These are phyloP conservation scores for Myodes glareolus DNA, from an alignment of 2,113 vertebrate species.

Conservation along the genomic window DNA sequence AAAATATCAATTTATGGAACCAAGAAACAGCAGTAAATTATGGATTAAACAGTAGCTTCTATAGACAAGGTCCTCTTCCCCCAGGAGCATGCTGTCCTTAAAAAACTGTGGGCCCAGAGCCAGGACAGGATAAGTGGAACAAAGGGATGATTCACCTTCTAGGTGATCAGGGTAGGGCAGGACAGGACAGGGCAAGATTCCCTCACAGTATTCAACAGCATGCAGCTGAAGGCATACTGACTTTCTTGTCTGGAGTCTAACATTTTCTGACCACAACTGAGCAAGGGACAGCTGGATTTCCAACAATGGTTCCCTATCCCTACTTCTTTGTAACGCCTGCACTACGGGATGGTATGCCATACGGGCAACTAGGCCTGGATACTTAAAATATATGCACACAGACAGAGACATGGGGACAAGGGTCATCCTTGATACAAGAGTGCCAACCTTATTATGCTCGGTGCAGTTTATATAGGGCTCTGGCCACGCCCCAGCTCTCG, in stretches of 20 bases:
- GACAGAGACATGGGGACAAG: no score
- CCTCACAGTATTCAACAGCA: neutral
- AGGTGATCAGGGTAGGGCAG: neutral
- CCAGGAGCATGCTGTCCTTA: fast-evolving
- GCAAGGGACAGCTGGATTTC: neutral
- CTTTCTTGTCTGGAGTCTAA: neutral
- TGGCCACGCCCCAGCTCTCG: no score
- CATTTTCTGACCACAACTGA: neutral
- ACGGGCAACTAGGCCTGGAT: no score
- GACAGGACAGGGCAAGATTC: neutral
- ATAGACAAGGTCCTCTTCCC: neutral
- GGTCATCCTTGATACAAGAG: no score
- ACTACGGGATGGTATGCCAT: no score
- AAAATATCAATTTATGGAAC: neutral
- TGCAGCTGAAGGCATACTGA: neutral
- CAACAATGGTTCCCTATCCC: neutral
- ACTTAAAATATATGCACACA: no score
- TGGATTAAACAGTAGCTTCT: neutral
- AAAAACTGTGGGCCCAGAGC: neutral
- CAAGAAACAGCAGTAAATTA: neutral
- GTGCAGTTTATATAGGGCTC: no score
- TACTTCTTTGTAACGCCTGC: neutral
- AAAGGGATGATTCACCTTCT: neutral
- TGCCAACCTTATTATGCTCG: no score
- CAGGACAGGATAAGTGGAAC: neutral